Percentiles rank a stretch among this genome's conserved stretches.
Conservation (phyloP, 2,113 vertebrate species). For the Nothocercus julius region DNA sequence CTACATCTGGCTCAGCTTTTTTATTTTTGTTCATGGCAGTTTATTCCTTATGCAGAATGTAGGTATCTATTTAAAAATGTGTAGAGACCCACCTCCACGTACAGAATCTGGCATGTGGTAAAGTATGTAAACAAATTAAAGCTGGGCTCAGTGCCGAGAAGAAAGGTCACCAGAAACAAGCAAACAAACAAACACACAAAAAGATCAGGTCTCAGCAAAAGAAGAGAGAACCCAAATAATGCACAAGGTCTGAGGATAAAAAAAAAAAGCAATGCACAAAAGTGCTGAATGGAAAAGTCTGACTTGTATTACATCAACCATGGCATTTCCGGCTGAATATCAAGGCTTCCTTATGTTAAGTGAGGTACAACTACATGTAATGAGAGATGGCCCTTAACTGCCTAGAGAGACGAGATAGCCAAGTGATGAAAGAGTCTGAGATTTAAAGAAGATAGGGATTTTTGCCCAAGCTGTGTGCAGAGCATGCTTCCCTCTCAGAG, state of each 20-base stretch:
- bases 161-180: slow-evolving; percentile 19
- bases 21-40: not conserved
- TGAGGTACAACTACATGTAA: not conserved
- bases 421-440: not conserved
- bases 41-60: not conserved
- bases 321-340: not conserved
- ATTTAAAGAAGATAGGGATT: not conserved
- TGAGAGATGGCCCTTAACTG: not conserved
- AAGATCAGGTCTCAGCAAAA: not conserved
- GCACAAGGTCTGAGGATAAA: not conserved
- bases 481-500: not conserved
- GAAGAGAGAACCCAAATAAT: not conserved
- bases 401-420: not conserved
- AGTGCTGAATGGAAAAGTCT: not conserved
- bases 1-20: not conserved
- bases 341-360: not conserved
- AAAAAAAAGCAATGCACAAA: not conserved
- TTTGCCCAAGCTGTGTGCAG: not conserved
- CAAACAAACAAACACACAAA: not conserved
- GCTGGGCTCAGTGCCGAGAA: slow-evolving; percentile 25
- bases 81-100: slow-evolving; percentile 15
- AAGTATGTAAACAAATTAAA: slow-evolving; percentile 42
- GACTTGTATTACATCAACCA: not conserved
- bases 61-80: slow-evolving; percentile 39
- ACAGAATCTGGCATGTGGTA: not conserved